Base-by-base conservation (phyloP, 2,113 vertebrate species). In the Piaya cayana region DNA sequence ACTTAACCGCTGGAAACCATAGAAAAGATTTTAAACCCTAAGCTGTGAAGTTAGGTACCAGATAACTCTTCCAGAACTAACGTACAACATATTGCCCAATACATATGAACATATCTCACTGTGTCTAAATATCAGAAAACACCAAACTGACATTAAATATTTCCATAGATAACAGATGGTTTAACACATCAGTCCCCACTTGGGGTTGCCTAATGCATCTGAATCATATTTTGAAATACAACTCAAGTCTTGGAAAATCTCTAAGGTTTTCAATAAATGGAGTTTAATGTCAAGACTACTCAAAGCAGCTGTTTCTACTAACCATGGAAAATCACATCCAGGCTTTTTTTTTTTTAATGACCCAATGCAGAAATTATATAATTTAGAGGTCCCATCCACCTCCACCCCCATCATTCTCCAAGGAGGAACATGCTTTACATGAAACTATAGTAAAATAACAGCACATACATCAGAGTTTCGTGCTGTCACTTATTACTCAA, bases 201-300 rank as follows among this genome's bases (percentile, higher is more conserved):
- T 93, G 86, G 93, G 84, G 45, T 70, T 94, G 78, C 74, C 82
- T 95, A 92, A 96, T 72, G 58, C 34, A 94, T 85, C 86, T 96
- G 88, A 96, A 93, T 91, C 91, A 77, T 83, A 78, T 94, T 92
- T 71, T 75, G 74, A 94, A 94, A 95, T 83, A 21, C 12, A 94
- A 94, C 82, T 95, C 80, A 30, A 91, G 86, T 82, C 91, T 96
- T 89, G 84, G 90, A 71, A 97, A 95, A 84, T 84, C 92, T 92
- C 85, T 93, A 90, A 72, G 91, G 95, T 90, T 95, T 97, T 95
- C 72, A 90, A 81, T 56, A 95, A 95, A 90, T 89, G 78, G 60
- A 91, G 82, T 96, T 97, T 89, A 95, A 96, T 93, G 95, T 94
- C 94, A 93, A 90, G 94, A 75, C 92, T 97, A 93, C 85, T 96